Percentiles rank a stretch among this genome's conserved stretches.
phyloP scores from a whole-genome alignment of 2,888 invertebrate species.

The Subacronicta megacephala region DNA sequence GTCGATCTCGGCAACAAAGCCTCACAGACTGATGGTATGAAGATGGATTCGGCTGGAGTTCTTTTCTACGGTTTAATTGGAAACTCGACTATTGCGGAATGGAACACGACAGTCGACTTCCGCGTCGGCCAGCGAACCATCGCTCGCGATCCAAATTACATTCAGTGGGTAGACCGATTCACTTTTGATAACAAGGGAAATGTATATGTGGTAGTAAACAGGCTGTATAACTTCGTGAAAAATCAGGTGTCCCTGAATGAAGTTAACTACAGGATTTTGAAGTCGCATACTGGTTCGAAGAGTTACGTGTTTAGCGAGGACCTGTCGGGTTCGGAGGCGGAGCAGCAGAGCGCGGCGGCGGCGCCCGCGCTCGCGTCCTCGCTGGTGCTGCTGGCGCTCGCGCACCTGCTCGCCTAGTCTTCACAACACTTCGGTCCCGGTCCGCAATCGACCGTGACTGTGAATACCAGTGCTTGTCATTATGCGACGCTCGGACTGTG shows the following conservation, averaged over 20 bases:
- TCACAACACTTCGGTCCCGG: constrained; percentile 52
- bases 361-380: constrained; percentile 71
- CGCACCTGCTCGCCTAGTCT: constrained; percentile 81
- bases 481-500: constrained; percentile 75
- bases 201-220: constrained; percentile 92
- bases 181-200: constrained; percentile 91
- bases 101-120: constrained; percentile 91
- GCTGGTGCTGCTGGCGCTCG: constrained; percentile 72
- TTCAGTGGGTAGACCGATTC: constrained; percentile 94
- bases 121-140: constrained; percentile 91
- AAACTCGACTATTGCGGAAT: constrained; percentile 92
- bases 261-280: constrained; percentile 92
- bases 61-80: constrained; percentile 92
- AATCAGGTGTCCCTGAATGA: constrained; percentile 89
- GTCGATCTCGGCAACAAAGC: constrained; percentile 90
- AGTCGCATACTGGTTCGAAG: constrained; percentile 89
- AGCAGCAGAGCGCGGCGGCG: constrained; percentile 68
- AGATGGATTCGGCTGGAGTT: constrained; percentile 92
- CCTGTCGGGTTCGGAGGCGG: constrained; percentile 50
- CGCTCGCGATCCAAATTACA: constrained; percentile 91
- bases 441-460: constrained; percentile 62
- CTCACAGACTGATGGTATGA: constrained; percentile 93
- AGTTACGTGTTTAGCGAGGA: constrained; percentile 91
- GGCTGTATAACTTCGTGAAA: constrained; percentile 91
- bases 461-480: constrained; percentile 66